Percentiles rank a stretch among this genome's conserved stretches.
Evolutionary conservation across 2,113 vertebrate species (phyloP).

Genomic region (Chionodraco myersi): DNA sequence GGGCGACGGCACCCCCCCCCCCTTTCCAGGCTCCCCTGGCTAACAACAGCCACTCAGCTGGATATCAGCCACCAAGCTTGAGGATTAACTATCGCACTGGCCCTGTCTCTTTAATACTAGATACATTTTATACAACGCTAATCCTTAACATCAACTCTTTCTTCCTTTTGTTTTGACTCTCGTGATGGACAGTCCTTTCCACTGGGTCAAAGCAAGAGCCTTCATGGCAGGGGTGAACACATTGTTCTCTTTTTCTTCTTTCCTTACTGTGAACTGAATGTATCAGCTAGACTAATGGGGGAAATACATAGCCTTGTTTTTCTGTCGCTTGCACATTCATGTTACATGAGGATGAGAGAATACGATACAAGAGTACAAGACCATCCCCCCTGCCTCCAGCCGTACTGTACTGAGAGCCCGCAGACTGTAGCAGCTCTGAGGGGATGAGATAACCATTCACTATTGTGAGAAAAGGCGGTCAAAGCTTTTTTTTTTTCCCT

Average conservation of each 20-base stretch:
- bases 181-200: slow-evolving; percentile 58
- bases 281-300: slow-evolving; percentile 48
- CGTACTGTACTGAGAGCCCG: slow-evolving; percentile 66
- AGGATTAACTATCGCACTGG: slow-evolving; percentile 75
- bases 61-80: slow-evolving; percentile 68
- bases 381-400: slow-evolving; percentile 43
- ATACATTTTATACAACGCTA: slow-evolving; percentile 78
- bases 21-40: slow-evolving; percentile 15
- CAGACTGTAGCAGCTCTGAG: slow-evolving; percentile 71
- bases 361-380: slow-evolving; percentile 66
- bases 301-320: slow-evolving; percentile 21
- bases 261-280: slow-evolving; percentile 26
- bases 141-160: slow-evolving; percentile 62
- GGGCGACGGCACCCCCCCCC: slow-evolving; percentile 16
- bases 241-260: slow-evolving; percentile 29
- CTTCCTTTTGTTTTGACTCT: slow-evolving; percentile 66
- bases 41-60: slow-evolving; percentile 66
- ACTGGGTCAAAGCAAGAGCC: slow-evolving; percentile 3
- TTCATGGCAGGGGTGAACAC: slow-evolving; percentile 27
- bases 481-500: slow-evolving; percentile 58
- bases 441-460: slow-evolving; percentile 76
- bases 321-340: slow-evolving; percentile 63
- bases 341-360: slow-evolving; percentile 69
- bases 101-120: slow-evolving; percentile 68
- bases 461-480: slow-evolving; percentile 75